Percentiles rank a stretch among this genome's conserved stretches.
Conservation (phyloP, 2,797 vertebrate species). For the Harpagifer antarcticus region DNA sequence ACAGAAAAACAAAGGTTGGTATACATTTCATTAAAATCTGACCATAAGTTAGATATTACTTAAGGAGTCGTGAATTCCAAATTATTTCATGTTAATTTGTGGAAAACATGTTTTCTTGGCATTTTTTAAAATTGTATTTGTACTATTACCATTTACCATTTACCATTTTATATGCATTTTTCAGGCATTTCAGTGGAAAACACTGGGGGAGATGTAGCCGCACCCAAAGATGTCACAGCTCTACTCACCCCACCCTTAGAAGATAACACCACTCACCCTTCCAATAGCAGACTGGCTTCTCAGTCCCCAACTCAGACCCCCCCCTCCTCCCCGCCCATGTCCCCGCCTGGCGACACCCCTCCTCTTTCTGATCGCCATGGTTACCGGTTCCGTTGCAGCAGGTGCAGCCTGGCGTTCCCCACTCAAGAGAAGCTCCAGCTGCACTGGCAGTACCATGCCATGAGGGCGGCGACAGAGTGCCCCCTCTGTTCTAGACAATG, state of each 20-base stretch:
- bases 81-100: neutral
- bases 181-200: slow-evolving; percentile 87
- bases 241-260: slow-evolving; percentile 89
- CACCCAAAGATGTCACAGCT: slow-evolving; percentile 88
- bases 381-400: slow-evolving; percentile 98
- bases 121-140: neutral
- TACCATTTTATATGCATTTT: slow-evolving; percentile 43
- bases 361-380: slow-evolving; percentile 95
- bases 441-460: slow-evolving; percentile 98
- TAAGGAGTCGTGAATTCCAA: neutral
- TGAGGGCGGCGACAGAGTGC: slow-evolving; percentile 98
- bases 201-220: slow-evolving; percentile 84
- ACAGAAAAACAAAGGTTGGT: slow-evolving; percentile 90
- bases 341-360: slow-evolving; percentile 89
- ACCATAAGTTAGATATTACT: slow-evolving; percentile 6
- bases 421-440: slow-evolving; percentile 97
- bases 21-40: slow-evolving; percentile 26
- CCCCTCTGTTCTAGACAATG: slow-evolving; percentile 98
- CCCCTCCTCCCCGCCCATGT: slow-evolving; percentile 89
- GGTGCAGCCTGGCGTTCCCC: slow-evolving; percentile 98
- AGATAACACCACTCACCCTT: slow-evolving; percentile 91
- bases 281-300: slow-evolving; percentile 94
- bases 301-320: slow-evolving; percentile 93
- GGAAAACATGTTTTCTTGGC: neutral
- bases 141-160: slow-evolving; percentile 1